Conservation (phyloP, 2,888 invertebrate species). For the Calameuta pallipes region DNA sequence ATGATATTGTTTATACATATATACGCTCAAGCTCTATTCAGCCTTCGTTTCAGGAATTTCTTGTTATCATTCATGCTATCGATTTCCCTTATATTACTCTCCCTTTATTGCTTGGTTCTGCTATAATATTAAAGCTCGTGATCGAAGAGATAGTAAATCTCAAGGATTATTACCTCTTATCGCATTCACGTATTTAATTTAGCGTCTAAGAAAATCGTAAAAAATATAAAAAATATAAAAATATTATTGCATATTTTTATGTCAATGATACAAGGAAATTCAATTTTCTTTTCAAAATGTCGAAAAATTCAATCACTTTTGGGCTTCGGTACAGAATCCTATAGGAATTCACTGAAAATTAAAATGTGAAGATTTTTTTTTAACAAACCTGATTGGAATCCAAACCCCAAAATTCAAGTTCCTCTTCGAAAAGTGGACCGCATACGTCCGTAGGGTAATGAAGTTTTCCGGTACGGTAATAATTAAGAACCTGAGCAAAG, state of each 20-base stretch:
- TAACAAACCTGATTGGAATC: slow-evolving; percentile 84
- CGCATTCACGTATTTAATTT: no score
- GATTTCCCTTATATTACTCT: no score
- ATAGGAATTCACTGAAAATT: neutral
- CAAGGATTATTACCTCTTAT: no score
- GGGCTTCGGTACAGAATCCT: neutral
- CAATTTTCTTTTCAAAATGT: neutral
- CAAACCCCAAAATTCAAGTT: slow-evolving; percentile 96
- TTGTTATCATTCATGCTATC: no score
- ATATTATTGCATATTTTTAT: neutral
- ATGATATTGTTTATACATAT: no score
- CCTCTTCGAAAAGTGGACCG: slow-evolving; percentile 95
- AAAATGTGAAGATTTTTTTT: neutral
- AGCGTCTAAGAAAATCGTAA: no score
- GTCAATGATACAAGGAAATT: neutral
- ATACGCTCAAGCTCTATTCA: no score
- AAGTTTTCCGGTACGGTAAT: slow-evolving; percentile 92
- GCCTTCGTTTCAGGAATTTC: no score
- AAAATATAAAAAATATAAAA: no score
- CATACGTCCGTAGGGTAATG: slow-evolving; percentile 98
- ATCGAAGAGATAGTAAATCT: no score
- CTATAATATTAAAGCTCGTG: no score
- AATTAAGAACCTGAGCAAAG: slow-evolving; percentile 89
- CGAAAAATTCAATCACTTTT: neutral
- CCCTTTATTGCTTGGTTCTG: no score